Evolutionary conservation across 2,888 invertebrate species (phyloP), one percentile per base, ranked within the genome.

Genomic region (Altica lythri): DNA sequence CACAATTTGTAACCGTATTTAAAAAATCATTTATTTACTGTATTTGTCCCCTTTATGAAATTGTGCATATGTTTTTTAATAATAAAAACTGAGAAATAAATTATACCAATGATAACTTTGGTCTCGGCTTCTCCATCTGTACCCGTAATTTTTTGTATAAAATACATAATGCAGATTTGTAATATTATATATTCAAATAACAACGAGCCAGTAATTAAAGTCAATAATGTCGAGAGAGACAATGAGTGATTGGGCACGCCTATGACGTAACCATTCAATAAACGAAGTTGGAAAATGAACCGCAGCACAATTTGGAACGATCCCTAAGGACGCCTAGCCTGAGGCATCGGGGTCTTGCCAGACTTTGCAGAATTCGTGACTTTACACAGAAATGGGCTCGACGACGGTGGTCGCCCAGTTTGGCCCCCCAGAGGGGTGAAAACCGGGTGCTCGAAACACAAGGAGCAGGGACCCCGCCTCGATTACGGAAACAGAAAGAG

Each of bases 281-380:
- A 48, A 18, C 46, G 52, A 32, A 47, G 19, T 27, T 12, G 6
- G 38, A 22, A 48, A 48, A 48, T 38, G 18, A 48, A 29, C 48
- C 48, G 37, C 54, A 54, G 40, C 44, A 43, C 56, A 56, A 52
- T 52, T 52, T 52, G 40, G 30, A 44, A 40, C 38, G 29, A 48
- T 37, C 22, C 30, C 43, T 16, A 19, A 25, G 53, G 47, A 42
- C 40, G 27, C 10, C 30, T 18, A 37, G 37, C 45, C 45, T 12
- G 25, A 27, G 38, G 51, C 51, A 30, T 30, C 22, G 6, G 30
- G 46, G 50, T 9, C 17, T 42, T 13, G 50, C 14, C 45, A 44
- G 35, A 37, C 44, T 51, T 45, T 51, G 19, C 44, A 18, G 51
- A 51, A 30, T 45, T 40, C 51, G 51, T 51, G 44, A 51, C 44